Base-by-base conservation (phyloP, 2,797 vertebrate species). In the Ceryle rudis region DNA sequence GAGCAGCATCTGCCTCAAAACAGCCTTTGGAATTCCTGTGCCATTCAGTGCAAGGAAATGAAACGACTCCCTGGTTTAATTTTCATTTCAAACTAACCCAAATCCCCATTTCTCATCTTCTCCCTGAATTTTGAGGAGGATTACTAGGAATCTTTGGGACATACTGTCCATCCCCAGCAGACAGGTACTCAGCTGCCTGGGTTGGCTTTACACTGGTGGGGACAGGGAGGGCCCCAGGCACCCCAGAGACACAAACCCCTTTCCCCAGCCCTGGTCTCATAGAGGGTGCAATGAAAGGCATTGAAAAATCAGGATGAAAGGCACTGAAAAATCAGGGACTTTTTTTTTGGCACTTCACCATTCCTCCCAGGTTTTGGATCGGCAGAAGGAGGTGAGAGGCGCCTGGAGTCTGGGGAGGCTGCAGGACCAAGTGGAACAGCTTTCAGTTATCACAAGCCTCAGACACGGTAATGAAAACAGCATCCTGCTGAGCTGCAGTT, bases 1-100 rank as follows among this genome's bases (percentile, higher is more conserved):
- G 44, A 54, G 67, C 54, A 85, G 95, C 93, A 95, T 94, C 96
- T 95, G 94, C 91, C 90, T 61, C 31, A 9, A 72, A 95, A 70
- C 81, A 33, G 81, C 93, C 72, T 46, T 37, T 95, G 90, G 85
- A 89, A 86, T 71, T 94, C 66, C 93, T 23, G 31, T 7, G 86
- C 70, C 1, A 3, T 29, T 85, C 75, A 7, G 54, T 0, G 39
- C 51, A 20, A 52, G 72, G 86, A 52, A 86, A 91, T 75, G 65
- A 90, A 91, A 35, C 1, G 3, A 11, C 17, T 84, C 73, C 0
- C 64, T 11, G 39, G 23, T 93, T 94, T 81, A 46, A 84, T 89
- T 95, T 46, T 55, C 31, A 10, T 93, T 87, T 65, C 78, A 65
- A 70, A 61, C 62, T n/a, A 82, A 64, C 14, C 5, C 64, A 74